Evolutionary conservation across 1,140 invertebrate species (phyloP), one percentile per base, ranked within the genome.

Genomic region (Vollenhovia emeryi): DNA sequence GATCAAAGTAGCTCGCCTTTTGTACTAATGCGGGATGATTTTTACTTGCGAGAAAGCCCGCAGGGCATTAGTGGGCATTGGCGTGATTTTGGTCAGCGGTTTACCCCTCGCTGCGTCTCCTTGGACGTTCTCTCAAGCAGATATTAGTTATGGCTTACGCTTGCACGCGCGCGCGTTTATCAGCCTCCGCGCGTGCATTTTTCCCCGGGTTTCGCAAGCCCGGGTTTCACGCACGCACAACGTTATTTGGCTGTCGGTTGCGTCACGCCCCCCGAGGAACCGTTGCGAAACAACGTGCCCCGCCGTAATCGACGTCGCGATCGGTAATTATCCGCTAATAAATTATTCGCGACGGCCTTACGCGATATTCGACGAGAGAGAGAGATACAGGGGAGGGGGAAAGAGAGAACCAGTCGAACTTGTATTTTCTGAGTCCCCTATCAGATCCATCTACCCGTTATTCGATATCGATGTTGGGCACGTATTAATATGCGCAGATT

Each of bases 261-360:
- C 60, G 84, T 85, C 60, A 85, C 59, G 57, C 59, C 0, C 50
- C 52, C 21, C 62, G 30, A 85, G 76, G 64, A 85, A 78, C 62
- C 84, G 62, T 69, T 85, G 84, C 55, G 75, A 85, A 85, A 85
- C 40, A 62, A 52, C 27, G 9, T 43, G 66, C 59, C n/a, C 60
- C n/a, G 27, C 11, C 64, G 71, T 83, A 88, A 89, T 80, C 88
- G 57, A 66, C 62, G n/a, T 48, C 43, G 75, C 64, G 50, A 88
- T 89, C 76, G 84, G 66, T 83, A 88, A 89, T 88, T 88, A 80
- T 43, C 36, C 57, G 76, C 50, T 86, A 69, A 86, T 86, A 86
- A 83, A 82, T 86, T 83, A 82, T 82, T 57, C 64, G 57, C 30
- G 36, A 48, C 45, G 8, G 21, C 7, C 13, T 84, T 82, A 73